Conservation (phyloP, 2,888 invertebrate species). For the Andrena bicolor region DNA sequence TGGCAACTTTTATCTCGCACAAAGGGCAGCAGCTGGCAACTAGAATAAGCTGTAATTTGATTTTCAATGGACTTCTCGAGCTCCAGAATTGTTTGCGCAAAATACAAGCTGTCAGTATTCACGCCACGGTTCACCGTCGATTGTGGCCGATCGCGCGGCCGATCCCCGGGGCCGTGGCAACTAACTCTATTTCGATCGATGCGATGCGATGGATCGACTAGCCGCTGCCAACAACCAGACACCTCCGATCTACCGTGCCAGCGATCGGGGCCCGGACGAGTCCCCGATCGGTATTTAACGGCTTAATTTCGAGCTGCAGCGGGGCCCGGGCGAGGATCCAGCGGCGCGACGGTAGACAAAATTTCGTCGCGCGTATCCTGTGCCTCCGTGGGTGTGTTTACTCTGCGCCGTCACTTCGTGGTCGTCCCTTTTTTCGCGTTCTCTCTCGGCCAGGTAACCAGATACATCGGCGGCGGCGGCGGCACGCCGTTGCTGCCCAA, state of each 20-base stretch:
- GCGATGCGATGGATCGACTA: background rate
- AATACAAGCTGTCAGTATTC: constrained; percentile 6
- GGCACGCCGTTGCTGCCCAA: constrained; percentile 70
- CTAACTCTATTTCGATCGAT: background rate
- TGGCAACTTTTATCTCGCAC: constrained; percentile 13
- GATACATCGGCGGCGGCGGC: constrained; percentile 68
- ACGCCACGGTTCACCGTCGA: background rate
- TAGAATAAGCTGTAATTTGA: constrained; percentile 14
- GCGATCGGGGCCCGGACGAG: background rate
- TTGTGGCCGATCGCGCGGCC: background rate
- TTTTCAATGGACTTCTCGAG: constrained; percentile 13
- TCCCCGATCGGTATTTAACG: constrained; percentile 33
- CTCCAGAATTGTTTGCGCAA: background rate
- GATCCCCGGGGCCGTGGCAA: background rate
- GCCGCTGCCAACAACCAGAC: background rate
- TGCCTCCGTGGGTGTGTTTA: constrained; percentile 65
- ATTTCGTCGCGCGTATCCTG: constrained; percentile 59
- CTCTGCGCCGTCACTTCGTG: constrained; percentile 61
- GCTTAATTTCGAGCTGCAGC: constrained; percentile 47
- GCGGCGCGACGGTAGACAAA: constrained; percentile 53
- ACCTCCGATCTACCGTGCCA: background rate
- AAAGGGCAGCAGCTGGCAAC: constrained; percentile 9
- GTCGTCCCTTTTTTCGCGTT: constrained; percentile 48
- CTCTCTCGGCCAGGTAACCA: constrained; percentile 69
- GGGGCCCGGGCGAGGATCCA: constrained; percentile 20